phyloP scores from a whole-genome alignment of 2,888 invertebrate genomes.

The Athrips mouffetella region DNA sequence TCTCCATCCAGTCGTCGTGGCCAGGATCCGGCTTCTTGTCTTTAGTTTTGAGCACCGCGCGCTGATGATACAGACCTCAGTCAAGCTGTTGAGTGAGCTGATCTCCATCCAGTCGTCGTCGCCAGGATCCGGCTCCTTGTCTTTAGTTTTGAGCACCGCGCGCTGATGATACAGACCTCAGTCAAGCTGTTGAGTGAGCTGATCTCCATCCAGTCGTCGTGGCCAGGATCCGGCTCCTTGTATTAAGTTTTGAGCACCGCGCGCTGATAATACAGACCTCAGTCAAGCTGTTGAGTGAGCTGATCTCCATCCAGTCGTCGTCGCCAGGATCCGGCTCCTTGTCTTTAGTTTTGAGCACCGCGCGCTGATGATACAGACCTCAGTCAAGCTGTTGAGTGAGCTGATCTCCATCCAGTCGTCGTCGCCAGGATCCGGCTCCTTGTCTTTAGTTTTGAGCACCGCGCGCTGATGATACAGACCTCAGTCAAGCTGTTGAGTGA shows the following conservation, averaged over 20 bases:
- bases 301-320: constrained; percentile 86
- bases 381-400: constrained; percentile 92
- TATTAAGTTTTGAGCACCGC: constrained; percentile 87
- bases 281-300: constrained; percentile 92
- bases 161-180: constrained; percentile 94
- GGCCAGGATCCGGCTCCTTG: constrained; percentile 77
- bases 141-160: constrained; percentile 86
- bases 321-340: constrained; percentile 79
- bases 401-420: constrained; percentile 88
- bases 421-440: constrained; percentile 78
- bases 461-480: constrained; percentile 91
- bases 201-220: constrained; percentile 86
- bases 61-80: constrained; percentile 92
- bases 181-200: constrained; percentile 93
- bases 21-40: constrained; percentile 79
- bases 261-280: constrained; percentile 85
- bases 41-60: constrained; percentile 87
- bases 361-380: constrained; percentile 92
- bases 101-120: constrained; percentile 87
- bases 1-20: constrained; percentile 86
- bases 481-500: constrained; percentile 94
- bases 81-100: constrained; percentile 92
- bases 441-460: constrained; percentile 85
- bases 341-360: constrained; percentile 86
- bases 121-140: constrained; percentile 77